Evolutionary conservation across 2,113 vertebrate species (phyloP).

Genomic region (Athene cunicularia): DNA sequence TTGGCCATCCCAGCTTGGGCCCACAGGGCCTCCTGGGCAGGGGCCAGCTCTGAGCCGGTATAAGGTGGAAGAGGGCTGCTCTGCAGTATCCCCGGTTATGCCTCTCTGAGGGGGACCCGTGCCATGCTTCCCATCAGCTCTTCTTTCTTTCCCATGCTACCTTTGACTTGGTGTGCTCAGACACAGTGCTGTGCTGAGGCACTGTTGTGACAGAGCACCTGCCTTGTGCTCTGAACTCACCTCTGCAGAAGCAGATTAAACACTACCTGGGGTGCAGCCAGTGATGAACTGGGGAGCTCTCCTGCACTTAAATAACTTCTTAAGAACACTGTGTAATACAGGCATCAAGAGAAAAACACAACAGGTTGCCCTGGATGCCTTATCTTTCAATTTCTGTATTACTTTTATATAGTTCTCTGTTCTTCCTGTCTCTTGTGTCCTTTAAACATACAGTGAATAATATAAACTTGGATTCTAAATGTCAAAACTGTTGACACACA

Average conservation of each 20-base stretch:
- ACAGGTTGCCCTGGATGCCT: background rate
- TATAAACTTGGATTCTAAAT: background rate
- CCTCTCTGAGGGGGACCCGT: too few species aligned
- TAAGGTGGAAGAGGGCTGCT: background rate
- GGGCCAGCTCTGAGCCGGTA: background rate
- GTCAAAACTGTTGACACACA: background rate
- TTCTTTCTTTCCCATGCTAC: accelerated
- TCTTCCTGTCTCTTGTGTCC: background rate
- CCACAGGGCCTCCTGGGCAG: background rate
- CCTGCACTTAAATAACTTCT: background rate
- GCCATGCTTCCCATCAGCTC: background rate
- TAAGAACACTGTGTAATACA: background rate
- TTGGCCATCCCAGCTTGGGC: background rate
- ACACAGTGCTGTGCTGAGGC: accelerated
- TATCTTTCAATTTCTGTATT: background rate
- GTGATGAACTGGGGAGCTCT: background rate
- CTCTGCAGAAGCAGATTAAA: background rate
- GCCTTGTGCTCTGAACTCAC: background rate
- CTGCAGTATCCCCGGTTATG: accelerated
- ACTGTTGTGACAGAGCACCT: background rate
- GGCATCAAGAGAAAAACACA: background rate
- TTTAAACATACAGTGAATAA: background rate
- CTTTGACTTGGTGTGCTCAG: background rate
- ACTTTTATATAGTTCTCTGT: background rate
- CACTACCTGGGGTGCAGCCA: too few species aligned